Percentiles rank a stretch among this genome's conserved stretches.
Evolutionary conservation across 2,797 vertebrate genomes (phyloP).

Genomic region (Microctenopoma steveboyesi): DNA sequence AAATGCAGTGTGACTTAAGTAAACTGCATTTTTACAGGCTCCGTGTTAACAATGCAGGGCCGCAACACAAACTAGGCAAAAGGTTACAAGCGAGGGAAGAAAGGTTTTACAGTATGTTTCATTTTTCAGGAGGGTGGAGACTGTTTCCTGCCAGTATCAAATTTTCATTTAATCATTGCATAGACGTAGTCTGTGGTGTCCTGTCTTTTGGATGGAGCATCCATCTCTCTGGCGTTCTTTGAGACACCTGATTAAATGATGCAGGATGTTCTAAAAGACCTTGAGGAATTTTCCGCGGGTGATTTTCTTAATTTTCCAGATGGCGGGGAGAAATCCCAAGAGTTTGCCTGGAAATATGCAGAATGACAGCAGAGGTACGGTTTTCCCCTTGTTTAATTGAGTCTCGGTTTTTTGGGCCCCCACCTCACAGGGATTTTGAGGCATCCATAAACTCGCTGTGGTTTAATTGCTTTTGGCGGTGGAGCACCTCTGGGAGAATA

Average conservation of each 20-base stretch:
- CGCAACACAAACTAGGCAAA: not conserved
- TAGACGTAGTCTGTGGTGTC: slow-evolving; percentile 3
- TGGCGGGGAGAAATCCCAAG: slow-evolving; percentile 52
- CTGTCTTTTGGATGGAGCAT: not conserved
- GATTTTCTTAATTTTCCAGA: slow-evolving; percentile 66
- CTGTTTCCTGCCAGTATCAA: not conserved
- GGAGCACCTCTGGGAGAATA: slow-evolving; percentile 52
- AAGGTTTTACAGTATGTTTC: slow-evolving; percentile 16
- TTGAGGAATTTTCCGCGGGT: not conserved
- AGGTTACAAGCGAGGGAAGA: slow-evolving; percentile 1
- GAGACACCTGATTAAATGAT: slow-evolving; percentile 38
- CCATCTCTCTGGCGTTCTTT: slow-evolving; percentile 24
- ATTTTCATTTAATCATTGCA: not conserved
- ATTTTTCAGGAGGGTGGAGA: slow-evolving; percentile 5
- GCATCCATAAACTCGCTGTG: slow-evolving; percentile 61
- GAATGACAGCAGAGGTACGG: slow-evolving; percentile 42
- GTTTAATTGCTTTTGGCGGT: slow-evolving; percentile 71
- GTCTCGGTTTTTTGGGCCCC: slow-evolving; percentile 55
- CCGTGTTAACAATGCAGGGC: not conserved
- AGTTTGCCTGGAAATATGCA: slow-evolving; percentile 46
- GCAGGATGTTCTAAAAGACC: slow-evolving; percentile 25
- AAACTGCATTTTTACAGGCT: slow-evolving; percentile 4
- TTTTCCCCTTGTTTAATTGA: slow-evolving; percentile 58
- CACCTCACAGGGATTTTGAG: slow-evolving; percentile 58
- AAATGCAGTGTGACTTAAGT: slow-evolving; percentile 28